Base-by-base conservation (phyloP, 2,888 invertebrate genomes). In the Syritta pipiens region DNA sequence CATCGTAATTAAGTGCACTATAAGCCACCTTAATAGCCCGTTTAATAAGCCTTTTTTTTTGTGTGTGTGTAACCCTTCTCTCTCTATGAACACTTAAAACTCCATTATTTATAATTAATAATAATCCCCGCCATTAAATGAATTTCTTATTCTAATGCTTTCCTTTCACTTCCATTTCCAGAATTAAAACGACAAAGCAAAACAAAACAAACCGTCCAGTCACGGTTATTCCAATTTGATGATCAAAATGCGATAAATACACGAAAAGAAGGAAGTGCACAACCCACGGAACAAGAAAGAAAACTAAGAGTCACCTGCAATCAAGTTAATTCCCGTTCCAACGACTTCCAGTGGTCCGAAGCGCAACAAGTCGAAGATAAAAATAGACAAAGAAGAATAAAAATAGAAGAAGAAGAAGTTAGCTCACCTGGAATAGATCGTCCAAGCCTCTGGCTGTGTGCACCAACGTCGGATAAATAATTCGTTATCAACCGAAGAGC, bases 251-350 rank as follows among this genome's bases (percentile, higher is more conserved):
- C 67, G 35, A 68, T 79, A 67, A 72, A 6, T 42, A 40, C n/a
- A 59, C 40, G 32, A 42, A n/a, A 59, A 67, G 60, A 62, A 77
- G 44, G 48, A 53, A 67, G 40, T n/a, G n/a, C 30, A 55, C n/a
- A 53, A 51, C 17, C 6, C 17, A 67, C 24, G 10, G 4, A 19
- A 42, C n/a, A 12, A 28, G 28, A 22, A 53, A 28, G 24, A 51
- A 40, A 48, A 59, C 28, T 19, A 67, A 44, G 40, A 79, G 51
- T 79, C 79, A 79, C 67, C 79, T 74, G 62, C 68, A 74, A 74
- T 62, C 49, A 74, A 79, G 49, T 79, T 49, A 55, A 32, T 32
- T n/a, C 42, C 35, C 40, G 14, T 5, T 26, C 72, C 51, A 67
- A 79, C 72, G 72, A 79, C 48, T 60, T 60, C 48, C 71, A 77